These are phyloP conservation scores for Myotis findleyi DNA, from an alignment of 2,797 vertebrate genomes.

Conservation along the genomic window DNA sequence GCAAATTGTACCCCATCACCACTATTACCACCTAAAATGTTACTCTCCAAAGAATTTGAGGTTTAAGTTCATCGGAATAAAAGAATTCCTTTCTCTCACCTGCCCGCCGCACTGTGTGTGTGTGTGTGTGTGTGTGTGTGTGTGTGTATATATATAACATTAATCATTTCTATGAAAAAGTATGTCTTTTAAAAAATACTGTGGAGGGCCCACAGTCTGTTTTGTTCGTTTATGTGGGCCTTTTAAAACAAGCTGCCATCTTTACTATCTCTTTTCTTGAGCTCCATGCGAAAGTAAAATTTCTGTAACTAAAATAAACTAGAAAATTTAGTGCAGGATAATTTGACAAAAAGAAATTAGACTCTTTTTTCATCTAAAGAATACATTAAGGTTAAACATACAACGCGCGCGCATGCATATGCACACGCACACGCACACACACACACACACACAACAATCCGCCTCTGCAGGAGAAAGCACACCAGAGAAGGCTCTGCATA, in stretches of 20 bases:
- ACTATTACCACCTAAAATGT: neutral
- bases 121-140: no score
- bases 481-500: neutral
- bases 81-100: neutral
- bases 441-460: neutral
- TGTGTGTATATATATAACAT: neutral
- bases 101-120: neutral
- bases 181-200: neutral
- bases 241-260: neutral
- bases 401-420: neutral
- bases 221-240: neutral
- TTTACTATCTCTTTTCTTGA: neutral
- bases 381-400: neutral
- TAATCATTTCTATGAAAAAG: neutral
- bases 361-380: conserved; percentile 11
- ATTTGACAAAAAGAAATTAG: neutral
- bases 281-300: neutral
- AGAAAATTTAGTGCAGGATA: conserved; percentile 15
- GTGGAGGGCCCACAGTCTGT: neutral
- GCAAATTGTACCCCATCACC: neutral
- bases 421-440: neutral
- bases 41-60: neutral
- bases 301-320: conserved; percentile 1
- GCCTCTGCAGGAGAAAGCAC: neutral
- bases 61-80: neutral